Evolutionary conservation across 2,113 vertebrate species (phyloP), one percentile per base, ranked within the genome.

Genomic region (Oncorhynchus tshawytscha): DNA sequence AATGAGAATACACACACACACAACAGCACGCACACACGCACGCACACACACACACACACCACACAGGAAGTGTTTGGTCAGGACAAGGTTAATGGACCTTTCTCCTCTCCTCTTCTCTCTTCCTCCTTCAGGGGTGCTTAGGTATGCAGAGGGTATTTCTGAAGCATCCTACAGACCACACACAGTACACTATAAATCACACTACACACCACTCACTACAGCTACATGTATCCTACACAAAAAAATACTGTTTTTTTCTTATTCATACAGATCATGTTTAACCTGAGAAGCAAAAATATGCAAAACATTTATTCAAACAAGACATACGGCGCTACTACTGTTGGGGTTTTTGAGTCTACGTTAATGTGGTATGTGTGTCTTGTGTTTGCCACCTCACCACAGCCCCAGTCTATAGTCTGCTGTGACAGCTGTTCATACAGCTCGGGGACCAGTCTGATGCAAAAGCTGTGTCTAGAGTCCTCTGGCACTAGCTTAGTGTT

Each of bases 401-500:
- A 71, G 34, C 34, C 34, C 34, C 8, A 39, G 39, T 39, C 8
- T 39, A 39, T 39, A 39, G 70, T 29, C 73, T n/a, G 77, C 76
- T 80, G 84, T 82, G 82, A 76, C 79, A 84, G 88, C 89, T 75
- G 84, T 89, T 92, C 89, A 88, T 87, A 90, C 86, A 31, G 87
- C 86, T 88, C 87, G 49, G 89, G 87, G 90, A 83, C 78, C 91
- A 92, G 90, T 90, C 91, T 91, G 91, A 95, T 94, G 79, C 39
- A 39, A 39, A 39, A 39, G 39, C 49, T 51, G 15, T 13, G 49
- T 16, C 49, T 51, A 93, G 89, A 93, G 92, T 90, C 93, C 93
- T 93, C 90, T 88, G 91, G 93, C 89, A 89, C 92, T 95, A 91
- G 6, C 4, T 60, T 13, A 57, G 39, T 39, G 92, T 95, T 96